Evolutionary conservation across 64 coral and sea anemone species (phyloP).

Genomic region (Dendronephthya gigantea): DNA sequence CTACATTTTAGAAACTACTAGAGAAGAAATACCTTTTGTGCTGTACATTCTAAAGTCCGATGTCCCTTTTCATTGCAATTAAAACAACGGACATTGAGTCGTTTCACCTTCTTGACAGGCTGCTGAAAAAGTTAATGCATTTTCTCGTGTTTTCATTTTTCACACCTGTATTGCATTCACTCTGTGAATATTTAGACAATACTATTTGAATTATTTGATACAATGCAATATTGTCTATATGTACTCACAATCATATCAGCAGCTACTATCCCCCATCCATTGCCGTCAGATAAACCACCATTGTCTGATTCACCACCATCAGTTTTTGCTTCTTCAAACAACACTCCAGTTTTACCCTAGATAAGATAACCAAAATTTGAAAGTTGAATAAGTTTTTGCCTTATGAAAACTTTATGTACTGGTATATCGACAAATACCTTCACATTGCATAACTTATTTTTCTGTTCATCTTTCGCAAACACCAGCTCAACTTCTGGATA

Average conservation of each 20-base stretch:
- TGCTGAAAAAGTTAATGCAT: background rate
- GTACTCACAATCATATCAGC: background rate
- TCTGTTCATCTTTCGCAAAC: background rate
- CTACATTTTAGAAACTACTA: background rate
- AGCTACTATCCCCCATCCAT: background rate
- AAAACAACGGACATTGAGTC: conserved; percentile 14
- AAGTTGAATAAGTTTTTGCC: too few species aligned
- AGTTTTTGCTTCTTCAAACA: background rate
- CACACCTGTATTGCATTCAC: too few species aligned
- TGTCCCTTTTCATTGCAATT: conserved; percentile 64
- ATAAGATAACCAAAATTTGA: background rate
- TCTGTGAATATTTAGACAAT: too few species aligned
- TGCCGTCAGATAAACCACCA: background rate
- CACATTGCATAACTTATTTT: background rate
- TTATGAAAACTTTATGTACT: too few species aligned
- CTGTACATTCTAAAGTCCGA: conserved; percentile 27
- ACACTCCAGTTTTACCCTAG: background rate
- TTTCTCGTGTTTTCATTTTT: too few species aligned
- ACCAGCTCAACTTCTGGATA: background rate
- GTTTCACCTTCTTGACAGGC: background rate
- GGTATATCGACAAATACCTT: too few species aligned
- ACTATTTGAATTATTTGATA: too few species aligned
- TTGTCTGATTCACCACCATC: background rate
- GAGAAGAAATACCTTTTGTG: conserved; percentile 40
- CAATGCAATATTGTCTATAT: too few species aligned